Conservation (phyloP, 2,888 invertebrate genomes). For the Capitulum mitella region DNA sequence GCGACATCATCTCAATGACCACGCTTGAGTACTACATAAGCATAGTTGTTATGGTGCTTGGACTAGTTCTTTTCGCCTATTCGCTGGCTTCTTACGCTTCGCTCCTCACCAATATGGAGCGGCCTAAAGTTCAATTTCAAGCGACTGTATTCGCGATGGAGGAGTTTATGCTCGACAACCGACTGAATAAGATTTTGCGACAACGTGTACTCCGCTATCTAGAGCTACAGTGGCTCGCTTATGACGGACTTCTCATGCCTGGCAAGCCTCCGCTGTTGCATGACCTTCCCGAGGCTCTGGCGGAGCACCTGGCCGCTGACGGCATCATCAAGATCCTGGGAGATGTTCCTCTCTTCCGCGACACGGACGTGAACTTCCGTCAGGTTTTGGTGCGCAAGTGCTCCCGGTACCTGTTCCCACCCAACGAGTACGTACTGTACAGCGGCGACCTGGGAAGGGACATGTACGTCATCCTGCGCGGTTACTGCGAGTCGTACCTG, state of each 20-base stretch:
- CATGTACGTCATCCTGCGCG: neutral
- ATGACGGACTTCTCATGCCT: neutral
- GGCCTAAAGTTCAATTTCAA: neutral
- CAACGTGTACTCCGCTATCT: neutral
- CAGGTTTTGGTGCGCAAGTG: neutral
- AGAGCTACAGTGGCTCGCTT: neutral
- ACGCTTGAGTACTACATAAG: neutral
- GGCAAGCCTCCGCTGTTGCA: neutral
- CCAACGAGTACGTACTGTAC: neutral
- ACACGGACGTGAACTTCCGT: neutral
- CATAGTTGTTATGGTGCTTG: neutral
- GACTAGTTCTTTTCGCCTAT: neutral
- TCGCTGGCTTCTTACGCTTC: neutral
- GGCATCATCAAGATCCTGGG: neutral
- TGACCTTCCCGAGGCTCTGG: neutral
- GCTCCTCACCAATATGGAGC: neutral
- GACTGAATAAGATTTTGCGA: neutral
- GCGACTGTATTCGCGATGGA: constrained; percentile 1
- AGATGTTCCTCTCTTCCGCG: neutral
- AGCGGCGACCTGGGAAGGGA: neutral
- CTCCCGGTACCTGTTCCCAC: neutral
- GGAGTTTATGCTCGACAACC: neutral
- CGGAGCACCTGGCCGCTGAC: constrained; percentile 1
- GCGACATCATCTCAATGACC: neutral
- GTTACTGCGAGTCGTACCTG: neutral